A percentile compares a stretch with the other conserved stretches of the same genome.
These are phyloP conservation scores for Struthio camelus DNA, from an alignment of 2,113 vertebrate genomes.

Conservation along the genomic window DNA sequence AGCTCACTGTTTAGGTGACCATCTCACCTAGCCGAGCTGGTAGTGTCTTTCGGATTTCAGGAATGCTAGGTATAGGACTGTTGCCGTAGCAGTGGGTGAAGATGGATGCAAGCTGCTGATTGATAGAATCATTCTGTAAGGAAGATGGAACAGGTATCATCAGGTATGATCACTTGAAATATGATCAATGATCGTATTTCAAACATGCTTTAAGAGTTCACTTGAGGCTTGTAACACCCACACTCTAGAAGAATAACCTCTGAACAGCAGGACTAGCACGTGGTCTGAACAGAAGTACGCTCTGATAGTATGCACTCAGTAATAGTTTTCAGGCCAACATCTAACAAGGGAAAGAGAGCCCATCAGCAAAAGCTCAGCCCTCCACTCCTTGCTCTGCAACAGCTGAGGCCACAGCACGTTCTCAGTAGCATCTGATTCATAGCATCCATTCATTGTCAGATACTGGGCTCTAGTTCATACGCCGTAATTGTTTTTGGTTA, in stretches of 20 bases:
- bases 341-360: background rate
- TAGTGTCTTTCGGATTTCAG: constrained; percentile 84
- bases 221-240: background rate
- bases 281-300: no score
- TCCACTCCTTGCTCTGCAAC: background rate
- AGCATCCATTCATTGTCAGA: fast-evolving
- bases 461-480: background rate
- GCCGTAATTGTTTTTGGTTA: background rate
- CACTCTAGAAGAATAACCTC: background rate
- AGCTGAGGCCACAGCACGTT: background rate
- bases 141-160: background rate
- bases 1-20: background rate
- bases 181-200: fast-evolving
- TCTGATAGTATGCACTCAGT: background rate
- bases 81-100: constrained; percentile 92
- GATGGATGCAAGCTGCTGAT: constrained; percentile 88
- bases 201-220: fast-evolving
- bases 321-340: background rate
- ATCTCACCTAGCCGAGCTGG: constrained; percentile 90
- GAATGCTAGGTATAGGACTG: constrained; percentile 88
- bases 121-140: constrained; percentile 88
- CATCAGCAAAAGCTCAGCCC: background rate
- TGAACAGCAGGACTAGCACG: background rate
- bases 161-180: fast-evolving
- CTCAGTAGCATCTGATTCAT: background rate